phyloP scores from a whole-genome alignment of 2,113 vertebrate genomes.

The Bubo blakistoni region DNA sequence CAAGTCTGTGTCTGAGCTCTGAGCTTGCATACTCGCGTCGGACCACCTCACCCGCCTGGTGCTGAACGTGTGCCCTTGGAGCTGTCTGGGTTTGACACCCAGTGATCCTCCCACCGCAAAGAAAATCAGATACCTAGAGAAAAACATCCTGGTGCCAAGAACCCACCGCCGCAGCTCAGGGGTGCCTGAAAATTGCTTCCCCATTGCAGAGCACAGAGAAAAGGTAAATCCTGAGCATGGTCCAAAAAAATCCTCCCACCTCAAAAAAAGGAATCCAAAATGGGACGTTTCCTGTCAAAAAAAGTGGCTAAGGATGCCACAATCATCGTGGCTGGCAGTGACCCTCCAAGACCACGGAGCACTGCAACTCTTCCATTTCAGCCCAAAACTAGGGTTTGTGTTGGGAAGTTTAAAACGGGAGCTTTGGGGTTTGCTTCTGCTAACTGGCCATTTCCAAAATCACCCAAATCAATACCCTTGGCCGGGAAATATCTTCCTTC shows the following conservation, averaged over 20 bases:
- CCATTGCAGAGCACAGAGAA: neutral
- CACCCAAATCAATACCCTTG: too few relatives aligned
- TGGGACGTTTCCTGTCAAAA: neutral
- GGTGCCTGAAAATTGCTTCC: neutral
- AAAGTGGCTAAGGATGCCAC: neutral
- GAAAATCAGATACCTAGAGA: neutral
- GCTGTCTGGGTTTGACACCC: neutral
- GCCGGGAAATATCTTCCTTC: neutral
- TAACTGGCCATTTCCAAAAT: neutral
- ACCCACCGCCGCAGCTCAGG: accelerated
- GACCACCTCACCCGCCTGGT: neutral
- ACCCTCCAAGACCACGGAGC: neutral
- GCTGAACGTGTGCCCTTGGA: neutral
- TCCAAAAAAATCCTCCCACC: neutral
- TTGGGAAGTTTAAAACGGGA: accelerated
- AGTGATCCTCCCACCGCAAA: accelerated
- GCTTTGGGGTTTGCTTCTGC: neutral
- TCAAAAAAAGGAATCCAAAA: neutral
- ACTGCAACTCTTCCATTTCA: neutral
- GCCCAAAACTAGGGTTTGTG: accelerated
- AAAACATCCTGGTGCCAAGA: neutral
- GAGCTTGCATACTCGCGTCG: neutral
- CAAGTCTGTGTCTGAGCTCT: neutral
- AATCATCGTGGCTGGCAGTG: neutral
- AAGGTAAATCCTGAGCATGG: neutral